Conservation (phyloP, 2,888 invertebrate genomes). For the Bombyx huttoni region DNA sequence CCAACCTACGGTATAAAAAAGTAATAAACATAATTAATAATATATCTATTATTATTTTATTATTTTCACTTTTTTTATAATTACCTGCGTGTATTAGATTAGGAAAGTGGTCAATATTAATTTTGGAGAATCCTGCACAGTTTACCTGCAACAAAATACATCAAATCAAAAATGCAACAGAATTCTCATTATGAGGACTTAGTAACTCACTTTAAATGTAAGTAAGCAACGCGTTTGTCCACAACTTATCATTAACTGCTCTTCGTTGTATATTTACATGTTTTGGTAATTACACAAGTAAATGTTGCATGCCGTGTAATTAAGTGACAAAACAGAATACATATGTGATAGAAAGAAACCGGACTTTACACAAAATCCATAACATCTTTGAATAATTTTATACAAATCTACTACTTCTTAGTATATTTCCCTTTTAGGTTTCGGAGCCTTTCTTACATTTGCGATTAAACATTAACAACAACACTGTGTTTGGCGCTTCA, state of each 20-base stretch:
- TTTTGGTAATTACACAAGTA: too few species aligned
- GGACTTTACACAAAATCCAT: too few species aligned
- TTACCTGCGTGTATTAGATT: neutral
- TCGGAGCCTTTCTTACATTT: too few species aligned
- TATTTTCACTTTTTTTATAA: neutral
- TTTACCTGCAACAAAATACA: slow-evolving; percentile 36
- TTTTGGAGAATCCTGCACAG: slow-evolving; percentile 39
- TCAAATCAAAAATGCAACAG: neutral
- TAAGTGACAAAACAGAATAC: too few species aligned
- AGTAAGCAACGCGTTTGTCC: neutral
- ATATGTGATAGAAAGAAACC: too few species aligned
- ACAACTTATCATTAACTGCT: neutral
- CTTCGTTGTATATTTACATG: neutral
- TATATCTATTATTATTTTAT: neutral
- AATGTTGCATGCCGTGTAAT: neutral
- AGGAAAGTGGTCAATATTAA: slow-evolving; percentile 7
- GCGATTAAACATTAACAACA: too few species aligned
- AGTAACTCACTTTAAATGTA: neutral
- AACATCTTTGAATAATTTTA: too few species aligned
- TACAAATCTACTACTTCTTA: too few species aligned
- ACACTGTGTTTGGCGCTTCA: too few species aligned
- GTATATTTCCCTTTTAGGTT: too few species aligned
- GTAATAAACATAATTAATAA: neutral
- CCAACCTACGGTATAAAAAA: slow-evolving; percentile 17
- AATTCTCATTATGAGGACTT: neutral